Base-by-base conservation (phyloP, 64 coral and sea anemone species). In the Porites lutea region DNA sequence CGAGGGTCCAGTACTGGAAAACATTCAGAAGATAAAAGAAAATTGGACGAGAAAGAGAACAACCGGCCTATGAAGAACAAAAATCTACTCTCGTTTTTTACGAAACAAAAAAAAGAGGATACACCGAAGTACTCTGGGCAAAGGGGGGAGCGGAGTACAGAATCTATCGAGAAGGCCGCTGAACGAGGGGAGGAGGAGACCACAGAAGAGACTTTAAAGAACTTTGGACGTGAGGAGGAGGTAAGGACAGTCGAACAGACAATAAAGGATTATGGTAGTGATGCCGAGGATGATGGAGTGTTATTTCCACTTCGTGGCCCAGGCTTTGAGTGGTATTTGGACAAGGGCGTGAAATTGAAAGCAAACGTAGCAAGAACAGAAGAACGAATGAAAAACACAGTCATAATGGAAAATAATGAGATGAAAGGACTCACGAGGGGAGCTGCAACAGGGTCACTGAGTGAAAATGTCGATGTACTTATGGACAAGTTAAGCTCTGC, bases 291-390 rank as follows among this genome's bases (percentile, higher is more conserved):
- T 37, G n/a, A 71, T 23, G 68, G 44, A 45, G n/a, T 23, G 8
- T 21, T 71, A 23, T 71, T 81, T n/a, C 92, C 87, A 0, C 78
- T 94, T 48, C 16, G 49, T 13, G 92, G 92, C 37, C 87, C 79
- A n/a, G 71, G 78, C 10, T 48, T 89, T 27, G 52, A 82, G 3
- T 94, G 86, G 92, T 94, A 94, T 64, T 19, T 52, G 14, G 48
- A 89, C 66, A 81, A 64, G 44, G 87, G 92, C 46, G 71, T 76
- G 51, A 54, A 51, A 6, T 79, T 82, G 0, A 77, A 37, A 18
- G 82, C 83, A 16, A 93, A 88, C 46, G 47, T 57, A 20, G 59
- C 18, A 23, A 55, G 63, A 87, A 59, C 76, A 81, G 78, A 13
- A 46, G 52, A 55, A n/a, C 54, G 65, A 82, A 48, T 20, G 8